Percentiles rank a stretch among this genome's conserved stretches.
Evolutionary conservation across 53 echinoderm and acorn worm species (phyloP).

Genomic region (Temnopleurus reevesii): DNA sequence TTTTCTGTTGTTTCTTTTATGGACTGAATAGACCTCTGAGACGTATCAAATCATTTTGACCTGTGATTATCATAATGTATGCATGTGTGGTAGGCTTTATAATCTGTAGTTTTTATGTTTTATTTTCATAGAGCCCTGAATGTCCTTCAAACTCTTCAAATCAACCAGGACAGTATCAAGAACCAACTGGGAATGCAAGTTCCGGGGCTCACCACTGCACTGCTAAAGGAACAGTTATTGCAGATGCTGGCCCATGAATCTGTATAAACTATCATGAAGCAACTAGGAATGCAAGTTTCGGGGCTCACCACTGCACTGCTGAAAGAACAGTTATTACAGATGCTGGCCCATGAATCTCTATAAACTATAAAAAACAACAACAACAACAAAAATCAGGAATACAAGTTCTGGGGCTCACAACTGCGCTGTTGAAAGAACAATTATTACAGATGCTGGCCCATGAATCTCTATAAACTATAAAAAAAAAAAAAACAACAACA

Average conservation of each 20-base stretch:
- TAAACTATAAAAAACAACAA: neutral
- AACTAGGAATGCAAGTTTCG: neutral
- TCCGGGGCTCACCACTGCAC: neutral
- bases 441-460: neutral
- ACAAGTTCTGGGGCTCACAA: neutral
- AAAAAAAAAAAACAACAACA: too few species aligned
- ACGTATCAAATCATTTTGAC: too few species aligned
- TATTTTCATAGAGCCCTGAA: slow-evolving; percentile 11
- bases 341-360: slow-evolving; percentile 1
- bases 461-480: slow-evolving; percentile 8
- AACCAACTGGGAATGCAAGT: slow-evolving; percentile 14
- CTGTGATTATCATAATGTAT: too few species aligned
- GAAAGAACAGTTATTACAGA: neutral
- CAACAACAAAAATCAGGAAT: neutral
- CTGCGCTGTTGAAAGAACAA: neutral
- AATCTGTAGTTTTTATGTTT: too few species aligned
- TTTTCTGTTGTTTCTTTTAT: too few species aligned
- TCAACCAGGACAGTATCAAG: slow-evolving; percentile 16
- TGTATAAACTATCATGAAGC: slow-evolving; percentile 6
- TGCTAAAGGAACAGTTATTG: slow-evolving; percentile 7
- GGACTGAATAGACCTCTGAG: too few species aligned
- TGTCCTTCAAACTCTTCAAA: slow-evolving; percentile 30
- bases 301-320: neutral
- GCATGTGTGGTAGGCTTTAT: too few species aligned
- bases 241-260: slow-evolving; percentile 47